Conservation (phyloP, 2,797 vertebrate species). For the Channa striata region DNA sequence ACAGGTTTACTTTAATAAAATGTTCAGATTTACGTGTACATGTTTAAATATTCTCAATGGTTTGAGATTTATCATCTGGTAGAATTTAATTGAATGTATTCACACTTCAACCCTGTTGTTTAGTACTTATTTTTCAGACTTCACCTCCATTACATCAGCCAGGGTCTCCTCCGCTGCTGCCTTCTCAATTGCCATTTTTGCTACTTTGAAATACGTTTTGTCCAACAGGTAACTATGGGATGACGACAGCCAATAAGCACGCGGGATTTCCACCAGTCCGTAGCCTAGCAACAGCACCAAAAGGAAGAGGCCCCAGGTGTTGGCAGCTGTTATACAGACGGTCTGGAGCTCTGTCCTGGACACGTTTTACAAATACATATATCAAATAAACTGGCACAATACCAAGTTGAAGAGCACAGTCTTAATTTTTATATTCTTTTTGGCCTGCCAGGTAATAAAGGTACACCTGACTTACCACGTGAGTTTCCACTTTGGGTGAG, state of each 20-base stretch:
- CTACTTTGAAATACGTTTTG: slow-evolving; percentile 94
- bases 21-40: neutral
- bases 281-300: slow-evolving; percentile 94
- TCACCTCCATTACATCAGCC: slow-evolving; percentile 94
- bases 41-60: neutral
- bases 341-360: slow-evolving; percentile 91
- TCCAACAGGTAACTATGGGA: slow-evolving; percentile 88
- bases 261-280: slow-evolving; percentile 94
- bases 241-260: slow-evolving; percentile 93
- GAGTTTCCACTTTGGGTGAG: slow-evolving; percentile 88
- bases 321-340: slow-evolving; percentile 93
- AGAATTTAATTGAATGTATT: no score
- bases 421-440: neutral
- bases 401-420: slow-evolving; percentile 4
- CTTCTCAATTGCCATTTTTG: slow-evolving; percentile 93
- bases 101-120: no score
- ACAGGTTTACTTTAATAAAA: neutral
- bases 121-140: neutral
- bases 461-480: slow-evolving; percentile 85
- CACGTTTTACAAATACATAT: slow-evolving; percentile 9
- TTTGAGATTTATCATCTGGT: neutral
- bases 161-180: slow-evolving; percentile 92
- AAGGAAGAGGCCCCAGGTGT: slow-evolving; percentile 96
- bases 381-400: neutral
- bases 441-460: neutral